phyloP scores from a whole-genome alignment of 2,888 invertebrate species.

The Chromoteleia sp. region DNA sequence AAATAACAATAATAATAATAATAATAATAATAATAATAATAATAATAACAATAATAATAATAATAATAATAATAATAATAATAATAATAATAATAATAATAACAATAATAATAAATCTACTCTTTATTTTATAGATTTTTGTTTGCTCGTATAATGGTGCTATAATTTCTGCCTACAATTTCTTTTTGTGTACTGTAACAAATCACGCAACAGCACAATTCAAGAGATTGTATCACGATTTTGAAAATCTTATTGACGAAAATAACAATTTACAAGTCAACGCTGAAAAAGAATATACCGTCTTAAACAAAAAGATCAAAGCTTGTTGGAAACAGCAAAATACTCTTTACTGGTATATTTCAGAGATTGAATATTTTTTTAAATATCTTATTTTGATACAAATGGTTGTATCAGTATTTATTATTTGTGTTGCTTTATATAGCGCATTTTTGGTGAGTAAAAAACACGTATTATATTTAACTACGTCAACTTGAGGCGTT shows the following conservation, averaged over 20 bases:
- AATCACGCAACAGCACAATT: slow-evolving; percentile 19
- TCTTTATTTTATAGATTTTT: slow-evolving; percentile 14
- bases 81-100: no score
- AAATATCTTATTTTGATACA: slow-evolving; percentile 32
- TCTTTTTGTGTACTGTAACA: slow-evolving; percentile 16
- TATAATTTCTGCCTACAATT: slow-evolving; percentile 25
- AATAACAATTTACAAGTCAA: slow-evolving; percentile 7
- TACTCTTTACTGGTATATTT: slow-evolving; percentile 35
- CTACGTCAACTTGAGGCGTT: no score
- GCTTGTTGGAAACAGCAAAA: slow-evolving; percentile 20
- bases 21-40: no score
- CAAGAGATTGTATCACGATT: slow-evolving; percentile 28
- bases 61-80: no score
- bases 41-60: no score
- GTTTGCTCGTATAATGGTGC: slow-evolving; percentile 3
- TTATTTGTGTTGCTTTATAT: slow-evolving; percentile 44
- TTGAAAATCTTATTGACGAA: slow-evolving; percentile 14
- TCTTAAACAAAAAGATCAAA: slow-evolving; percentile 10
- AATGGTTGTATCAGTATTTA: slow-evolving; percentile 40
- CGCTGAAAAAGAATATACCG: neutral
- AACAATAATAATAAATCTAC: no score
- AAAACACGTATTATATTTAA: neutral
- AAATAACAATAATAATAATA: no score
- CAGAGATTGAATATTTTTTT: slow-evolving; percentile 30
- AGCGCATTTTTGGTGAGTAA: slow-evolving; percentile 33